These are phyloP conservation scores for Acropternis orthonyx DNA, from an alignment of 2,797 vertebrate species.

Conservation along the genomic window DNA sequence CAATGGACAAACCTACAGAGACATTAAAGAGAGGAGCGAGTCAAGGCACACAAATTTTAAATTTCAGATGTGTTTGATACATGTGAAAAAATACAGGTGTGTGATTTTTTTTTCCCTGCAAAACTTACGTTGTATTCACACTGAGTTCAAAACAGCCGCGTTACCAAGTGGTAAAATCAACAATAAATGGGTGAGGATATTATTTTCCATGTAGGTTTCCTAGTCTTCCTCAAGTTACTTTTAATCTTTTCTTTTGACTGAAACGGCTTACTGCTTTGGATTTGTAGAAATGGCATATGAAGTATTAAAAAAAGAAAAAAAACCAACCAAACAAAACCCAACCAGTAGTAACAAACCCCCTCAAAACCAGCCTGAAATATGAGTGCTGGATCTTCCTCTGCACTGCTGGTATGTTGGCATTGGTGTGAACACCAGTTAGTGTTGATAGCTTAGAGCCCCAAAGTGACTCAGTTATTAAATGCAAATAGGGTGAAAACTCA, in stretches of 20 bases:
- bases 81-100: not conserved
- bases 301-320: not conserved
- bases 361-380: not conserved
- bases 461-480: not conserved
- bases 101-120: conserved; percentile 31
- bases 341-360: not conserved
- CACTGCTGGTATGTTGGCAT: not conserved
- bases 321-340: not conserved
- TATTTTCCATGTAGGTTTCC: conserved; percentile 63
- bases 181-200: conserved; percentile 63
- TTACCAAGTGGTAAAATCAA: conserved; percentile 46
- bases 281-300: not conserved
- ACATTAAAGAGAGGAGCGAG: conserved; percentile 30
- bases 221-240: conserved; percentile 41
- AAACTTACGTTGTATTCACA: conserved; percentile 29
- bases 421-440: not conserved
- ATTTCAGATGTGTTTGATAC: conserved; percentile 12
- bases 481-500: not conserved
- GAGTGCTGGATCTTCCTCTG: not conserved
- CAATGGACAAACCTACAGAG: conserved; percentile 32
- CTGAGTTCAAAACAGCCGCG: not conserved
- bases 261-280: not conserved
- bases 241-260: not conserved
- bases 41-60: conserved; percentile 15
- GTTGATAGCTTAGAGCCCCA: not conserved